Evolutionary conservation across 2,888 invertebrate genomes (phyloP), one percentile per base, ranked within the genome.

Genomic region (Conus canariensis): DNA sequence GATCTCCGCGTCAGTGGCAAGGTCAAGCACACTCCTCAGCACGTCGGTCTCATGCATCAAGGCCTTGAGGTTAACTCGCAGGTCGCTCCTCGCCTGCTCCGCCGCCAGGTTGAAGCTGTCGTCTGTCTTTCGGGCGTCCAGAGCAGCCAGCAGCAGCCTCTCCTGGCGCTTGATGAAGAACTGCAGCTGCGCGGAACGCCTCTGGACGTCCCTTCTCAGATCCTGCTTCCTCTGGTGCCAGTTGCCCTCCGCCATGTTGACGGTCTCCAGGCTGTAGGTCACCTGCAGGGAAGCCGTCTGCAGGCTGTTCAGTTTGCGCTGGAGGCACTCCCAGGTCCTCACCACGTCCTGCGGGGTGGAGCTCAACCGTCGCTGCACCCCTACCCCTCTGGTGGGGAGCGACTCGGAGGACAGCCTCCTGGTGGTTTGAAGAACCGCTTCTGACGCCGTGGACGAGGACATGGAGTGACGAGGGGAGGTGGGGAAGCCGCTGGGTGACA

Each of bases 161-260:
- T 95, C 95, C 77, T 93, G 92, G 6, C 91, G 90, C 87, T 92
- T 92, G 22, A 94, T 92, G 77, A 91, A 90, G 80, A 93, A 92
- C 88, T 94, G 94, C 12, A 94, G 92, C 86, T 92, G 92, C 10
- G 91, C 83, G 10, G 94, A 94, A 67, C 94, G 91, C 2, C 93
- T 88, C 90, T 93, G 93, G 12, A 95, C 93, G 58, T 91, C 91
- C 0, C 90, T 60, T 22, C 91, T 90, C 7, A 92, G 89, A 80
- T 93, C 93, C 59, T 91, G 80, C 85, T 93, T 93, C 30, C 92
- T 87, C 45, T 92, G 92, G 56, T 93, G 92, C 91, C 94, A 92
- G 58, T 90, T 90, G 56, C 90, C 91, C 58, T 92, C 92, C 59
- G 92, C 92, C 56, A 93, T 92, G 87, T 92, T 92, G 83, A 93